These are phyloP conservation scores for Glossophaga mutica DNA, from an alignment of 2,797 vertebrate genomes.

Conservation along the genomic window DNA sequence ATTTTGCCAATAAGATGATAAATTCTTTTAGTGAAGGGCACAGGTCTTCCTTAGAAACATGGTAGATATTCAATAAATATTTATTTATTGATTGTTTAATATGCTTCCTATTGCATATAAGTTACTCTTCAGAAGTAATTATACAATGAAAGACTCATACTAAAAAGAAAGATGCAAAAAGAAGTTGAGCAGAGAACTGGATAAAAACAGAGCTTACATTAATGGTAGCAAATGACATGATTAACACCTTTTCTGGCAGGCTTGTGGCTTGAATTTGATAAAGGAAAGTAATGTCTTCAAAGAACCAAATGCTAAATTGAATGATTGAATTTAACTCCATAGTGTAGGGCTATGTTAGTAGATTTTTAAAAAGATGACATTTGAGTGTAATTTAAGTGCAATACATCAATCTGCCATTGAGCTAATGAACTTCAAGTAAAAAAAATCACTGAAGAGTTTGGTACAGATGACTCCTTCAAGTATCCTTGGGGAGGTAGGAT, in stretches of 20 bases:
- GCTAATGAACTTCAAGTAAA: constrained; percentile 75
- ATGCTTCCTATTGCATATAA: constrained; percentile 25
- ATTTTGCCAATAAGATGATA: constrained; percentile 20
- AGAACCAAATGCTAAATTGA: constrained; percentile 67
- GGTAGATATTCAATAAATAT: constrained; percentile 42
- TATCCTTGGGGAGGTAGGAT: constrained; percentile 68
- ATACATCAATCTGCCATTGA: constrained; percentile 72
- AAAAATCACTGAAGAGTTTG: constrained; percentile 64
- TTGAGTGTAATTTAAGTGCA: constrained; percentile 64
- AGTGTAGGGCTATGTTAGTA: constrained; percentile 50
- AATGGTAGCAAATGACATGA: constrained; percentile 78
- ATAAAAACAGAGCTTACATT: constrained; percentile 76
- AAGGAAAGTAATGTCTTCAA: constrained; percentile 67
- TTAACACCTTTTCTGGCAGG: constrained; percentile 76
- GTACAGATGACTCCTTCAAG: constrained; percentile 53
- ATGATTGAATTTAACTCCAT: constrained; percentile 70
- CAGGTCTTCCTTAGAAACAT: not conserved
- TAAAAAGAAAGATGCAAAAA: constrained; percentile 31
- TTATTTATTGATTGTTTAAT: constrained; percentile 54
- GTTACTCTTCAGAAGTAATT: constrained; percentile 48
- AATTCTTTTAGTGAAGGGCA: constrained; percentile 22
- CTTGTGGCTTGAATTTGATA: constrained; percentile 71
- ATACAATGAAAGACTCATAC: not conserved
- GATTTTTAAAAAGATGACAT: constrained; percentile 70
- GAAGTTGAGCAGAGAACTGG: constrained; percentile 69